Evolutionary conservation across 2,113 vertebrate genomes (phyloP).

Genomic region (Paramormyrops kingsleyae): DNA sequence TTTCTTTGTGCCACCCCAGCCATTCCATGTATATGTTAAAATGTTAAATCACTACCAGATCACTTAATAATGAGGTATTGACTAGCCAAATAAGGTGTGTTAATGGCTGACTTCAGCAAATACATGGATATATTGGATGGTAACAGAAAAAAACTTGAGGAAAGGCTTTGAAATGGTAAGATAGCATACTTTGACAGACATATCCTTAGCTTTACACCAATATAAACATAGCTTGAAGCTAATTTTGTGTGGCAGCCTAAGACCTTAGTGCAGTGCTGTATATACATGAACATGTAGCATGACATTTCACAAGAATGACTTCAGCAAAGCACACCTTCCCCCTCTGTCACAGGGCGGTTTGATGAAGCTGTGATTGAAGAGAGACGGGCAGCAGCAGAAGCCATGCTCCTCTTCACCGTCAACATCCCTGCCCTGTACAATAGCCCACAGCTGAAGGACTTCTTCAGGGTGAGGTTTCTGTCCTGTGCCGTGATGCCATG

Average conservation of each 20-base stretch:
- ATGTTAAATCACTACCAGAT: not conserved
- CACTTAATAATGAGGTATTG: not conserved
- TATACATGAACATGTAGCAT: not conserved
- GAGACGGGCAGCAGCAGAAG: slow-evolving; percentile 72
- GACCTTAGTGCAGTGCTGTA: not conserved
- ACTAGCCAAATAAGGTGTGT: not conserved
- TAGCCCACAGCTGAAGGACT: slow-evolving; percentile 84
- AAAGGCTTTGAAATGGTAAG: not conserved
- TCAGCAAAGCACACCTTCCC: not conserved
- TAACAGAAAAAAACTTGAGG: not conserved
- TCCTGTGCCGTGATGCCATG: not conserved
- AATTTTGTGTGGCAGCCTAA: not conserved
- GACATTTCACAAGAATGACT: not conserved
- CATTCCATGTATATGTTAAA: not conserved
- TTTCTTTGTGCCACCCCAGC: not conserved
- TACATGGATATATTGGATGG: not conserved
- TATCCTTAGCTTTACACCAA: not conserved
- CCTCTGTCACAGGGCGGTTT: slow-evolving; percentile 67
- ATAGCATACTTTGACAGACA: not conserved
- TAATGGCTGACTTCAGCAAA: not conserved
- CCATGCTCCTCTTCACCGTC: slow-evolving; percentile 68
- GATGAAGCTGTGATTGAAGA: slow-evolving; percentile 80
- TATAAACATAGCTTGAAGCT: not conserved
- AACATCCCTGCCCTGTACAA: slow-evolving; percentile 80
- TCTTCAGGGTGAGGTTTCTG: slow-evolving; percentile 65